Base-by-base conservation (phyloP, 2,797 vertebrate species). In the Mastacembelus armatus region DNA sequence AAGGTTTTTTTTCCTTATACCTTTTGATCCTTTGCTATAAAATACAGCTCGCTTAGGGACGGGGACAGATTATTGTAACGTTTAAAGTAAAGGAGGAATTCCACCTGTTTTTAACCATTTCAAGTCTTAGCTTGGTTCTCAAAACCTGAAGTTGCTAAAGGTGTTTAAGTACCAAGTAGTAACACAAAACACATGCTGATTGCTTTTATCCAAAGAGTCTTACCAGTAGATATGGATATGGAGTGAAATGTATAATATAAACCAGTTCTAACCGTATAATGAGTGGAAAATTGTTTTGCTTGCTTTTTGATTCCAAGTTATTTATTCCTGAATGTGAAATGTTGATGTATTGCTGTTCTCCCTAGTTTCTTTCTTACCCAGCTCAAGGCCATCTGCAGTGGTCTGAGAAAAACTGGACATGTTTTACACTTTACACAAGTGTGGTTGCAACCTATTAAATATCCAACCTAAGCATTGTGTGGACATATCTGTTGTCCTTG, bases 11-110 rank as follows among this genome's bases (percentile, higher is more conserved):
- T 84, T 87, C 30, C 91, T 92, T 83, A 78, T 89, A 78, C 76
- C 88, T 90, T 94, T 94, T 94, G 90, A 94, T 93, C n/a, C 86
- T 93, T 66, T 62, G 78, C 71, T 75, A 83, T 91, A 87, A 90
- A 89, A 78, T 56, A 72, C 71, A 64, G 69, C 58, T 89, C 79
- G 91, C 83, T 90, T 59, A 58, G 88, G 78, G 84, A 87, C 87
- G 85, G 74, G 85, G 83, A 89, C 89, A 77, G 63, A 85, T 91
- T 73, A 83, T 74, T 77, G 56, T 75, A 69, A 81, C 78, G 74
- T 81, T 52, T 27, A 70, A 54, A 80, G 42, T 16, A 70, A 38
- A 55, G 38, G 26, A 50, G 45, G 38, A 72, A 35, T 47, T 74
- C 61, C 72, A 74, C 71, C 72, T 81, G 78, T 47, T 77, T 81